phyloP scores from a whole-genome alignment of 30 jellyfish, hydroid and myxozoan genomes.

The Cassiopea xamachana region DNA sequence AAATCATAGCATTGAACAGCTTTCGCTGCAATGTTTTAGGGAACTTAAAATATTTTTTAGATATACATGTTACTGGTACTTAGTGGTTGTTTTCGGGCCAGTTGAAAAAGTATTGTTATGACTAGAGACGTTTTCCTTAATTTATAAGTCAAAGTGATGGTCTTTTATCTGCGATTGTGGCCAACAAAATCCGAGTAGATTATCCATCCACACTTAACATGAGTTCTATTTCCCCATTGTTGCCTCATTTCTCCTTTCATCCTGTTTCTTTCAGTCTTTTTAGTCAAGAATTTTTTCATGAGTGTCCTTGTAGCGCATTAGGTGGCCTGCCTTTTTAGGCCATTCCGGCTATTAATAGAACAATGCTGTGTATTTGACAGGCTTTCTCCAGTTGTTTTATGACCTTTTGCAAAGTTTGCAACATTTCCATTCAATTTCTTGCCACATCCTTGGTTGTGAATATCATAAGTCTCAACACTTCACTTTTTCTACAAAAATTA shows the following conservation, averaged over 20 bases:
- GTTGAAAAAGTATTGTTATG: slow-evolving; percentile 42
- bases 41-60: slow-evolving; percentile 12
- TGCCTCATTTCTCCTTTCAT: slow-evolving; percentile 12
- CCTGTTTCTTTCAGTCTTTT: slow-evolving; percentile 7
- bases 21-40: not conserved
- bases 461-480: no score
- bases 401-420: no score
- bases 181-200: slow-evolving; percentile 29
- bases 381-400: no score
- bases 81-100: slow-evolving; percentile 63
- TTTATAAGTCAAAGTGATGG: slow-evolving; percentile 34
- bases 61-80: slow-evolving; percentile 24
- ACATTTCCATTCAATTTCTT: no score
- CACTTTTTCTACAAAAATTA: no score
- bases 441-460: no score
- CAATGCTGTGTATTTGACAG: not conserved
- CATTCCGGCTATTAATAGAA: not conserved
- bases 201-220: slow-evolving; percentile 5
- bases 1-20: not conserved
- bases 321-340: slow-evolving; percentile 11
- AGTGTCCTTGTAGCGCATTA: slow-evolving; percentile 12
- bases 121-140: slow-evolving; percentile 34
- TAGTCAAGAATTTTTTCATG: not conserved
- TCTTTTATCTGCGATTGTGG: slow-evolving; percentile 39
- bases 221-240: slow-evolving; percentile 1